Base-by-base conservation (phyloP, 2,888 invertebrate genomes). In the Chrysotoxum bicinctum region DNA sequence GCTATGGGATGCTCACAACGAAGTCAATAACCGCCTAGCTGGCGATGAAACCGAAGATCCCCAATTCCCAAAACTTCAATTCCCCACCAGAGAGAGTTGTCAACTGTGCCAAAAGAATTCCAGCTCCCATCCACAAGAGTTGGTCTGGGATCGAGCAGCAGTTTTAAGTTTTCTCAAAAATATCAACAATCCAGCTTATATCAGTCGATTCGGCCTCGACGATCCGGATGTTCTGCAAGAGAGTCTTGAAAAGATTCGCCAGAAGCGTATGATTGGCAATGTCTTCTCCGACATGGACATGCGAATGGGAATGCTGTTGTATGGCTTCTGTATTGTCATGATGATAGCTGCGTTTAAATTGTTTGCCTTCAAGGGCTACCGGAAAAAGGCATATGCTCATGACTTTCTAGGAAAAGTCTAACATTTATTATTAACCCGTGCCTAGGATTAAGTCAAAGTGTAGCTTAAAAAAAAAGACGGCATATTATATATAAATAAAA, bases 1-100 rank as follows among this genome's bases (percentile, higher is more conserved):
- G 98, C 92, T 99, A 26, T 99, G 99, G 99, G 93, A 94, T 88
- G 96, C 97, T 0, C 99, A 99, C 90, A 99, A 99, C 91, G 95
- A 95, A 91, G 99, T 98, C 0, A 99, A 99, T 91, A 93, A 95
- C 87, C 94, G 99, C 87, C 93, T 99, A 30, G 94, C 96, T 23
- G 97, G 97, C 0, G 98, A 98, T 91, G 87, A 92, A 4, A 97
- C 98, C 1, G 98, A 99, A 92, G 99, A 99, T 93, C 98, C 98
- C 0, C 91, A 94, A 70, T 95, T 95, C 91, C 98, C 97, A 0
- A 99, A 99, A 92, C 93, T 96, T 76, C 97, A 97, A 91, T 99
- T 97, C 91, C 99, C 99, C 88, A 95, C 88, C 89, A 89, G 91
- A 16, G 88, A 85, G 2, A 93, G 94, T 76, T 99, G 99, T 91